These are phyloP conservation scores for Drosophila neonasuta DNA, from an alignment of 2,888 invertebrate genomes.

Conservation along the genomic window DNA sequence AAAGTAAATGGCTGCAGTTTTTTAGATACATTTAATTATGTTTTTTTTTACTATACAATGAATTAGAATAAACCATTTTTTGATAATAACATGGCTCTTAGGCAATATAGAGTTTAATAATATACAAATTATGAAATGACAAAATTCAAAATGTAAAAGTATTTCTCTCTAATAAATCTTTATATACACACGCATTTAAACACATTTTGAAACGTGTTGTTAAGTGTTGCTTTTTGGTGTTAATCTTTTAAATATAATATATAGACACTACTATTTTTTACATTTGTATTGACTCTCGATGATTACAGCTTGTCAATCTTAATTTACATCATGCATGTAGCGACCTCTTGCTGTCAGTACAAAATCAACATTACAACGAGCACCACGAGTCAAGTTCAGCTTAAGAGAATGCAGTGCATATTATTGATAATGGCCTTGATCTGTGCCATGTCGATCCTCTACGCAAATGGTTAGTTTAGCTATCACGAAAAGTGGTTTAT, in stretches of 20 bases:
- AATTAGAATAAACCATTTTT: too few species aligned
- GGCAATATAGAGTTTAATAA: too few species aligned
- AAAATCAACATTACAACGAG: constrained; percentile 10
- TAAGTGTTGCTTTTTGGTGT: too few species aligned
- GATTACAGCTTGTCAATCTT: constrained; percentile 2
- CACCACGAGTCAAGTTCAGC: background rate
- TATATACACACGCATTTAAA: too few species aligned
- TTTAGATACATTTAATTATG: too few species aligned
- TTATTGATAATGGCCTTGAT: constrained; percentile 44
- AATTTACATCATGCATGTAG: background rate
- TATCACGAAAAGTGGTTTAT: background rate
- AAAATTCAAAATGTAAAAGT: too few species aligned
- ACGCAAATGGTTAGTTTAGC: constrained; percentile 42
- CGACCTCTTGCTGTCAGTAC: background rate
- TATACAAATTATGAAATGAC: too few species aligned
- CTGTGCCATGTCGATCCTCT: constrained; percentile 32
- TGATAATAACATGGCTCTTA: too few species aligned
- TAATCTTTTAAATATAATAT: background rate
- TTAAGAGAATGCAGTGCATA: constrained; percentile 47
- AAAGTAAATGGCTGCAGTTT: too few species aligned
- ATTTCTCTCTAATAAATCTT: too few species aligned
- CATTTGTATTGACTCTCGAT: background rate
- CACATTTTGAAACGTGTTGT: too few species aligned
- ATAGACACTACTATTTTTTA: background rate
- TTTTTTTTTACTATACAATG: too few species aligned